Conservation (phyloP, 1,140 invertebrate genomes). For the Aphaenogaster ashmeadi region DNA sequence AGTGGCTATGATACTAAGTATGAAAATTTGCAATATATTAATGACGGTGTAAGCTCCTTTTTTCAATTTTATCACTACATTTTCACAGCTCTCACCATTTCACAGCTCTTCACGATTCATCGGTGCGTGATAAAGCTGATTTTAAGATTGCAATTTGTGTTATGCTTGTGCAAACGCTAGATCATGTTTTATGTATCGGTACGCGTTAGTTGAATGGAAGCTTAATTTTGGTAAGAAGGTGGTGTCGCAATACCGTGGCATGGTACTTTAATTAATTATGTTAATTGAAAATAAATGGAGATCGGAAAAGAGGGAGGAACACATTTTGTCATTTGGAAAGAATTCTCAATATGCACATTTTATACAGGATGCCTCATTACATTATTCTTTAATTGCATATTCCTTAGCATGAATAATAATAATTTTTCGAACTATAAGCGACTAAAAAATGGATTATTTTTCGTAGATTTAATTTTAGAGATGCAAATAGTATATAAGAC, state of each 20-base stretch:
- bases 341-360: slow-evolving; percentile 6
- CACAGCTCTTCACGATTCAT: slow-evolving; percentile 33
- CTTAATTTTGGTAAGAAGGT: slow-evolving; percentile 60
- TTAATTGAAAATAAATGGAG: slow-evolving; percentile 56
- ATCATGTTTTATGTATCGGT: slow-evolving; percentile 34
- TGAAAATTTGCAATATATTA: slow-evolving; percentile 19
- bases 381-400: slow-evolving; percentile 5
- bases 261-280: slow-evolving; percentile 74
- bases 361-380: neutral
- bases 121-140: slow-evolving; percentile 11
- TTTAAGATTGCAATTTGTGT: slow-evolving; percentile 41
- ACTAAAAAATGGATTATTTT: neutral
- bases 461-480: neutral
- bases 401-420: neutral
- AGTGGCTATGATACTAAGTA: slow-evolving; percentile 23
- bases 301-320: slow-evolving; percentile 28
- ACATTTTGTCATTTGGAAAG: slow-evolving; percentile 67
- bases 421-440: neutral
- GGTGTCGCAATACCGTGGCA: slow-evolving; percentile 82
- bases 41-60: slow-evolving; percentile 10
- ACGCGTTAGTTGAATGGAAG: slow-evolving; percentile 65
- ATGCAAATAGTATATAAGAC: neutral
- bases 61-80: slow-evolving; percentile 18
- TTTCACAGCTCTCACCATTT: slow-evolving; percentile 33
- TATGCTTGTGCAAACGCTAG: slow-evolving; percentile 45